Base-by-base conservation (phyloP, 2,113 vertebrate species). In the Spea multiplicata region DNA sequence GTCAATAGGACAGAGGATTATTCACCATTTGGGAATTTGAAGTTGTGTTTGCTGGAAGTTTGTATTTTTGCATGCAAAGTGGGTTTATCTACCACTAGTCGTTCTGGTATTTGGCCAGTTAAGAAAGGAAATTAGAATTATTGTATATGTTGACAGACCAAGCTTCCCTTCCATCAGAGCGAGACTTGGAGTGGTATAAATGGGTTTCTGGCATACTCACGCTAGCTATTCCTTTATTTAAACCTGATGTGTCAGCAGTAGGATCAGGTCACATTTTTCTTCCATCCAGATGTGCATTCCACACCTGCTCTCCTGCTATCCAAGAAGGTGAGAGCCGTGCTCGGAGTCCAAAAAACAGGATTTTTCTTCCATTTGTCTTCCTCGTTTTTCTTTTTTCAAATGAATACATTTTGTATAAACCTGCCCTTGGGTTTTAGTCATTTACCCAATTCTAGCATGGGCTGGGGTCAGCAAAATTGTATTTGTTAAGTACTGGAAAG, bases 281-380 rank as follows among this genome's bases (percentile, higher is more conserved):
- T 80, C 71, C 71, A 74, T 17, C 78, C 78, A 80, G 78, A 80
- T 80, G 78, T 73, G 65, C 71, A 80, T 80, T 80, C 78, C 78
- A 73, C 78, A 80, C 78, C 78, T 80, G 78, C 65, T 68, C 62
- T 49, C 65, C 16, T 55, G 78, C 78, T 68, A 80, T 80, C 71
- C 70, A 74, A 68, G 78, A 80, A 80, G 78, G 78, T 80, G 78
- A 80, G 78, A 80, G 52, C 8, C 53, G 78, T 80, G 78, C 78
- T 74, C 17, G 71, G 45, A 80, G 64, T 61, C 65, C 16, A 57
- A 48, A 49, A 52, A 16, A 30, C 61, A 64, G 71, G 71, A 80
- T 74, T 74, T 73, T 50, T 66, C 65, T 47, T 61, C 7, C 61
- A 66, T 49, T 65, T 50, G 61, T 73, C 73, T 79, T 48, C 55